Evolutionary conservation across 2,113 vertebrate genomes (phyloP), one percentile per base, ranked within the genome.

Genomic region (Saguinus imperator): DNA sequence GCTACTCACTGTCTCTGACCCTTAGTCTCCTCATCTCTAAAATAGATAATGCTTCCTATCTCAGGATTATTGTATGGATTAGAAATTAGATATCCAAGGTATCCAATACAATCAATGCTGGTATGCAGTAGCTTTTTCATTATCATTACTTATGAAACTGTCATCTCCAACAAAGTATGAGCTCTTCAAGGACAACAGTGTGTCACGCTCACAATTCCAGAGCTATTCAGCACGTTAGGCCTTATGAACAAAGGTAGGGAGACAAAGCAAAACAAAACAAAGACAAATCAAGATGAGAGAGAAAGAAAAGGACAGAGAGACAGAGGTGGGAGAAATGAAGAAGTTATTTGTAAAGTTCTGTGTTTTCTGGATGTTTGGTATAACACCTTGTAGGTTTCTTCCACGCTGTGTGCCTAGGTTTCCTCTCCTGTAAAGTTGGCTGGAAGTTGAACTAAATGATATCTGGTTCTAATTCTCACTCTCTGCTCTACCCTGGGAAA

Each of bases 171-270:
- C 58, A 93, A 85, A 94, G 61, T 45, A 12, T 27, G 66, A 94
- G 40, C 66, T 85, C 91, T 94, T 94, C 20, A 80, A 94, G 68
- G 79, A 95, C 52, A 86, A 85, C 18, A 5, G 5, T 85, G 6
- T 58, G 32, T 84, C 75, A 86, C 10, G 48, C 75, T 94, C 72
- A 91, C 16, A 57, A 52, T 75, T 96, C 58, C 55, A 82, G n/a
- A 83, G 40, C 17, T 89, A 61, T 86, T 91, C 40, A 66, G 55
- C 52, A 52, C 17, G 13, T 57, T 87, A 85, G 40, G 40, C 7
- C 66, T 88, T n/a, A 81, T 91, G 92, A 97, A 88, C 25, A 90
- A 45, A 96, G 94, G 88, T 83, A 97, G 79, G 68, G 52, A 97
- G 64, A 91, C 92, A 97, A 88, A 79, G 16, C 77, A 94, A 95